Evolutionary conservation across 2,113 vertebrate species (phyloP).

Genomic region (Xiphophorus hellerii): DNA sequence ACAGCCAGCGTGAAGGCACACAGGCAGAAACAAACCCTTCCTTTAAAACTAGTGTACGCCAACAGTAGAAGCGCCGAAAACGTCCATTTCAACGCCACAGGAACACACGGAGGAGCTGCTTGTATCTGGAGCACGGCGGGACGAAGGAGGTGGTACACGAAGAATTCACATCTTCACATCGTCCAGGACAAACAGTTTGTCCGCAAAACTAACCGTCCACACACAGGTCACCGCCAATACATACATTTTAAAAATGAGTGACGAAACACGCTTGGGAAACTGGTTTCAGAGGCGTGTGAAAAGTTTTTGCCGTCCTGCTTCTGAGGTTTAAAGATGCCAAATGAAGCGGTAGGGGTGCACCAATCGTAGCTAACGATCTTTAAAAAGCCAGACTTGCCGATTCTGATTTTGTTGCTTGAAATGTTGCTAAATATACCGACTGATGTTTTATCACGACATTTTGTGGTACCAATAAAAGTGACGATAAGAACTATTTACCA

Average conservation of each 20-base stretch:
- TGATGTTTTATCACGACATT: no score
- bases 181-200: conserved; percentile 49
- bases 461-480: no score
- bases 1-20: conserved; percentile 33
- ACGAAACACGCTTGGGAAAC: no score
- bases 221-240: conserved; percentile 9
- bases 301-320: no score
- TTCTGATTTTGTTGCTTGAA: no score
- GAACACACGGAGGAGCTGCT: conserved; percentile 16
- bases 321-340: no score
- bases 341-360: no score
- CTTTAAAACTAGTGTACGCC: conserved; percentile 27
- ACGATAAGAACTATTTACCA: no score
- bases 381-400: no score
- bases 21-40: not conserved
- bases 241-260: not conserved
- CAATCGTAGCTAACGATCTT: no score
- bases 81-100: conserved; percentile 3
- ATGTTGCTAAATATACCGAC: no score
- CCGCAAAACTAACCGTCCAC: conserved; percentile 20
- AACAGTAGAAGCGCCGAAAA: conserved; percentile 15
- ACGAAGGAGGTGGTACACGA: conserved; percentile 56
- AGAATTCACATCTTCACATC: conserved; percentile 62
- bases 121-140: conserved; percentile 28
- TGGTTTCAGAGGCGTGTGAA: no score